A percentile compares a stretch with the other conserved stretches of the same genome.
These are phyloP conservation scores for Phenganax stokvisi DNA, from an alignment of 92 coral and sea anemone genomes.

Conservation along the genomic window DNA sequence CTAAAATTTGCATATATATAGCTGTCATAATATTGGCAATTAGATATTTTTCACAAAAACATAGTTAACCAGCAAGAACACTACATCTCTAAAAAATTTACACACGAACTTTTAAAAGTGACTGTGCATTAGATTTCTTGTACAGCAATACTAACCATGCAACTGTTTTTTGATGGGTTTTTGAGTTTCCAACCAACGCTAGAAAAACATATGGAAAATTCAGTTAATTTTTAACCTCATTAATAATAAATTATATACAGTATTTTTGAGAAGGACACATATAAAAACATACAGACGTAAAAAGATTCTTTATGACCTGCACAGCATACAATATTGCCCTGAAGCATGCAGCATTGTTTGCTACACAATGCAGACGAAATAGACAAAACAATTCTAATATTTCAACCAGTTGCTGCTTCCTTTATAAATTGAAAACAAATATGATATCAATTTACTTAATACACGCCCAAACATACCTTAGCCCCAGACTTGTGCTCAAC, in stretches of 20 bases:
- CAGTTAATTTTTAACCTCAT: constrained; percentile 20
- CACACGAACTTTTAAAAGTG: background rate
- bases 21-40: background rate
- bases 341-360: constrained; percentile 2
- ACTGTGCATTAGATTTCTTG: background rate
- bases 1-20: no score
- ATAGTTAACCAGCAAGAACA: background rate
- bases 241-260: constrained; percentile 6
- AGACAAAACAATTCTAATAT: constrained; percentile 25
- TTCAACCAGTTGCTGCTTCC: constrained; percentile 2
- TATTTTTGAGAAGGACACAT: background rate
- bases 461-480: constrained; percentile 54
- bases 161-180: constrained; percentile 87
- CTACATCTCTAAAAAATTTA: background rate
- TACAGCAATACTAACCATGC: constrained; percentile 53
- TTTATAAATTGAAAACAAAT: background rate
- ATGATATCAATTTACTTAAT: background rate
- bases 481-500: constrained; percentile 64
- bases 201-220: constrained; percentile 24
- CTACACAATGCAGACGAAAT: background rate
- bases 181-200: constrained; percentile 92
- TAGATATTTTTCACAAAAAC: background rate
- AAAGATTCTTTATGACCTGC: background rate
- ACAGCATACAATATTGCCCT: background rate
- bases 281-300: background rate